Evolutionary conservation across 2,113 vertebrate species (phyloP).

Genomic region (Chloebia gouldiae): DNA sequence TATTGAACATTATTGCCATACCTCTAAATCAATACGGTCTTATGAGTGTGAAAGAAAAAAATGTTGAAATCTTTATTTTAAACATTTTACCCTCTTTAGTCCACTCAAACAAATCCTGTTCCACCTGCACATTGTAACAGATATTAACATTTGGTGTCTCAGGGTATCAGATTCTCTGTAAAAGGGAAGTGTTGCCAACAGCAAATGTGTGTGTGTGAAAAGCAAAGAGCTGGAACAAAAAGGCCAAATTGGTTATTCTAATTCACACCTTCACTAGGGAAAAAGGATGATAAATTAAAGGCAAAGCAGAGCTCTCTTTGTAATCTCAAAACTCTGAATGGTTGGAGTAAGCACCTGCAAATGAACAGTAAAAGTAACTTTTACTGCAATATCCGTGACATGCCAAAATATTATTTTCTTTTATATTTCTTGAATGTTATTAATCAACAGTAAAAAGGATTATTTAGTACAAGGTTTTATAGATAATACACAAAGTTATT

Average conservation of each 20-base stretch:
- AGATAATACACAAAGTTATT: background rate
- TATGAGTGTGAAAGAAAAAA: background rate
- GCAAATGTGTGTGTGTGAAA: background rate
- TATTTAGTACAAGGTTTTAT: background rate
- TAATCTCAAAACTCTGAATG: background rate
- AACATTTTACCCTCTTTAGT: background rate
- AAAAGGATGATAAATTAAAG: background rate
- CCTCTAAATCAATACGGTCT: background rate
- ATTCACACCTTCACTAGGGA: background rate
- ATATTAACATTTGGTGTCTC: background rate
- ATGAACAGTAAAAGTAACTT: background rate
- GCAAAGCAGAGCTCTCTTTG: background rate
- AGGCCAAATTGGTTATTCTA: background rate
- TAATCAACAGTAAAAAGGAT: background rate
- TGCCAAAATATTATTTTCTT: background rate
- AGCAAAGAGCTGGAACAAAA: background rate
- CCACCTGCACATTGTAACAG: rapidly evolving
- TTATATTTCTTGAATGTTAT: background rate
- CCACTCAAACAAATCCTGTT: background rate
- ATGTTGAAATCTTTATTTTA: rapidly evolving
- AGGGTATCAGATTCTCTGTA: background rate
- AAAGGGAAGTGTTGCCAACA: background rate
- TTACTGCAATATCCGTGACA: background rate
- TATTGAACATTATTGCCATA: no score
- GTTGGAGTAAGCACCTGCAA: background rate